These are phyloP conservation scores for Lagorchestes hirsutus DNA, from an alignment of 2,797 vertebrate species.

Conservation along the genomic window DNA sequence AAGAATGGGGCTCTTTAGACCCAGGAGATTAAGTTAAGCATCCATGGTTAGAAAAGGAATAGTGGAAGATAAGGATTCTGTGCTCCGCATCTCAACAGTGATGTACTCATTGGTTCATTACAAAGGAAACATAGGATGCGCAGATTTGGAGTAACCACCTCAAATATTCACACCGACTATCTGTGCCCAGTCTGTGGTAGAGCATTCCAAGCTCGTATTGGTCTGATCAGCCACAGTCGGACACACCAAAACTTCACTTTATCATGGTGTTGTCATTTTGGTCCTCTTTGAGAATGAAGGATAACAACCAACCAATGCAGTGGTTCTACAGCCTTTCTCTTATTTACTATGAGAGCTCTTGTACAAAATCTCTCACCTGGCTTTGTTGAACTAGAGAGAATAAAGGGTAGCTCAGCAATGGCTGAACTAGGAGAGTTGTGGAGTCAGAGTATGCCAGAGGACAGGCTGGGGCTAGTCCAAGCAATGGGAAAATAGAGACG, in stretches of 20 bases:
- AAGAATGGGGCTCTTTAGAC: not conserved
- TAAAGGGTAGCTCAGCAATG: not conserved
- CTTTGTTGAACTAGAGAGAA: not conserved
- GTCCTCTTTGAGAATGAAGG: no score
- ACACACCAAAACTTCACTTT: no score
- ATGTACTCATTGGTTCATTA: not conserved
- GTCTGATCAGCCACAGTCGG: no score
- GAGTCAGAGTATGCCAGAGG: not conserved
- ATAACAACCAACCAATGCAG: no score
- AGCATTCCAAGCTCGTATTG: no score
- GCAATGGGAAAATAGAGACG: not conserved
- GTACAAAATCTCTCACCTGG: not conserved
- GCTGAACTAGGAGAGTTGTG: not conserved
- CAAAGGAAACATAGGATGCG: no score
- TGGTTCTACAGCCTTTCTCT: not conserved
- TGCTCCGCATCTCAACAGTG: not conserved
- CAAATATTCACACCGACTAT: no score
- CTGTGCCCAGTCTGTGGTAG: no score
- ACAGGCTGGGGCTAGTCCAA: not conserved
- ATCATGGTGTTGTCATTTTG: no score
- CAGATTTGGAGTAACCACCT: no score
- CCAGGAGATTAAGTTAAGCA: not conserved
- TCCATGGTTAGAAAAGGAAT: not conserved
- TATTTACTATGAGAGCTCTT: no score
- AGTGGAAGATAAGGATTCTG: not conserved